These are phyloP conservation scores for Hydra vulgaris DNA, from an alignment of 30 jellyfish, hydroid and myxozoan species.

Conservation along the genomic window DNA sequence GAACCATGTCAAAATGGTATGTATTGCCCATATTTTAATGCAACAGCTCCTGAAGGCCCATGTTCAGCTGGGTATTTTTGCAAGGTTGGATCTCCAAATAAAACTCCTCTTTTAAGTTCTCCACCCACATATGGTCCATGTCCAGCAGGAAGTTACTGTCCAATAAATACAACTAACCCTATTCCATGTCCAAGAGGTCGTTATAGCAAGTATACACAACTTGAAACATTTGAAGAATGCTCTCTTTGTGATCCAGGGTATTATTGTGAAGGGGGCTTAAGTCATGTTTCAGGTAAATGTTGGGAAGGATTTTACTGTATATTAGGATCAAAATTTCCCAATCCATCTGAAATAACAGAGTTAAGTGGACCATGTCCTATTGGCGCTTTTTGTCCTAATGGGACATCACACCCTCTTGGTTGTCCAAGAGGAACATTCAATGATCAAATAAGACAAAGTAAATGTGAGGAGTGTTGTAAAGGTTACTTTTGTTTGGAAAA, in stretches of 20 bases:
- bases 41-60: too few species aligned
- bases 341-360: constrained; percentile 35
- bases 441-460: constrained; percentile 60
- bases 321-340: constrained; percentile 50
- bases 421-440: constrained; percentile 75
- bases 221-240: constrained; percentile 45
- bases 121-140: too few species aligned
- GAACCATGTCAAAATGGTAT: too few species aligned
- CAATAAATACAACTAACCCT: too few species aligned
- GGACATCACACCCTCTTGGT: constrained; percentile 74
- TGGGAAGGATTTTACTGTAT: constrained; percentile 64
- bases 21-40: too few species aligned
- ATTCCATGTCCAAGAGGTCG: constrained; percentile 67
- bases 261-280: constrained; percentile 54
- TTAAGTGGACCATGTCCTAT: constrained; percentile 89
- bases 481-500: constrained; percentile 82
- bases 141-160: too few species aligned
- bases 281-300: constrained; percentile 50
- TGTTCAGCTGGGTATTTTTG: too few species aligned
- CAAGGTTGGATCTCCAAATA: too few species aligned
- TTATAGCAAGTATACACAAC: constrained; percentile 37
- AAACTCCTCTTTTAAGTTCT: too few species aligned
- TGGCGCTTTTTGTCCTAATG: constrained; percentile 62
- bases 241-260: constrained; percentile 67
- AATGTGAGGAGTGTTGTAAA: constrained; percentile 51